phyloP scores from a whole-genome alignment of 2,797 vertebrate genomes.

The Thalassophryne amazonica region DNA sequence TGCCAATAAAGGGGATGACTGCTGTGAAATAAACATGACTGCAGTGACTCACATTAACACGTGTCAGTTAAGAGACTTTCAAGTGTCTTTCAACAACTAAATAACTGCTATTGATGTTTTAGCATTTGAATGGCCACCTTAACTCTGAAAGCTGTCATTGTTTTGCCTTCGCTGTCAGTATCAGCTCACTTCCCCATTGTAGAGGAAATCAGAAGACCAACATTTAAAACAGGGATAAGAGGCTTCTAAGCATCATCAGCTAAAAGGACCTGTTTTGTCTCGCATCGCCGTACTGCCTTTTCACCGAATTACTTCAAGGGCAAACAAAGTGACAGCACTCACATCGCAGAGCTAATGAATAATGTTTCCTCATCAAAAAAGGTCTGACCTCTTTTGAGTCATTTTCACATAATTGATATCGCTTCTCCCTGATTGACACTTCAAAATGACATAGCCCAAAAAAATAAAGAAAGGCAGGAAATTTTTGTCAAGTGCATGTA shows the following conservation, averaged over 20 bases:
- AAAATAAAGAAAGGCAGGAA: too few species aligned
- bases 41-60: constrained; percentile 73
- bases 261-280: constrained; percentile 57
- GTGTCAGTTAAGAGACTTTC: constrained; percentile 82
- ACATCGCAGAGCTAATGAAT: constrained; percentile 27
- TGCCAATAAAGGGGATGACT: constrained; percentile 59
- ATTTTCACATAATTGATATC: constrained; percentile 10
- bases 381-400: background rate
- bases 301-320: constrained; percentile 56
- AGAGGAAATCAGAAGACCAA: constrained; percentile 77
- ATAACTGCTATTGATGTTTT: constrained; percentile 79
- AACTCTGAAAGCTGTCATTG: constrained; percentile 82
- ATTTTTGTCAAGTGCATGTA: too few species aligned
- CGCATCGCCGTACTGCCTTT: constrained; percentile 53
- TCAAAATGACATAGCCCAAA: background rate
- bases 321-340: constrained; percentile 52
- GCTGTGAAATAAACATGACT: constrained; percentile 78
- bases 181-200: constrained; percentile 75
- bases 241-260: constrained; percentile 53
- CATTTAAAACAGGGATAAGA: constrained; percentile 74
- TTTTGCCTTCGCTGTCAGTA: constrained; percentile 70
- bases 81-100: constrained; percentile 79
- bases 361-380: constrained; percentile 14
- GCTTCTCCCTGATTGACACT: background rate
- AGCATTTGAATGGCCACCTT: constrained; percentile 81